A percentile compares a stretch with the other conserved stretches of the same genome.
These are phyloP conservation scores for Galendromus occidentalis DNA, from an alignment of 1,140 invertebrate species.

Conservation along the genomic window DNA sequence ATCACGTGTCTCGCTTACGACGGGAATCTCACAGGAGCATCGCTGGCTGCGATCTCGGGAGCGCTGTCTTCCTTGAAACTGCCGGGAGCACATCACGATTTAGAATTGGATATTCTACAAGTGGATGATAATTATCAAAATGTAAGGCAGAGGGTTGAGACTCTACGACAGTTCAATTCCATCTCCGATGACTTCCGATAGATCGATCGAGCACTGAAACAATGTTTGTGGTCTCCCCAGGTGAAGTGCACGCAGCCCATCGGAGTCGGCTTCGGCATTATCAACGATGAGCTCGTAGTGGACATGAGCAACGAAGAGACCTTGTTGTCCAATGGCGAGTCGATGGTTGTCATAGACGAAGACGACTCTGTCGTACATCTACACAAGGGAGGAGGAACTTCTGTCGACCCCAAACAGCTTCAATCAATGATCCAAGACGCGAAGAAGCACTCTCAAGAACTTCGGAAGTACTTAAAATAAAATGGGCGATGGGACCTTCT, in stretches of 20 bases:
- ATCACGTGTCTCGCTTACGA: background rate
- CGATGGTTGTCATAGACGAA: background rate
- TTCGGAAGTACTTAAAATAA: too few species aligned
- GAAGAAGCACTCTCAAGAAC: too few species aligned
- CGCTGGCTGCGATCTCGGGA: background rate
- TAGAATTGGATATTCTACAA: background rate
- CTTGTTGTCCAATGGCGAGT: background rate
- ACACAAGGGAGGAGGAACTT: background rate
- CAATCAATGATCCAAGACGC: too few species aligned
- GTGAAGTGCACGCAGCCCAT: background rate
- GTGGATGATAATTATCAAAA: background rate
- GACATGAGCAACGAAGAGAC: slow-evolving; percentile 2
- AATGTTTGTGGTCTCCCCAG: too few species aligned
- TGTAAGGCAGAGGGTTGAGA: too few species aligned
- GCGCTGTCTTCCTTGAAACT: background rate
- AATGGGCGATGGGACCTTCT: too few species aligned
- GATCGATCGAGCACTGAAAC: too few species aligned
- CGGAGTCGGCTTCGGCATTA: background rate
- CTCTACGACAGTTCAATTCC: too few species aligned
- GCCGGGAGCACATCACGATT: background rate
- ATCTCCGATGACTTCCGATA: too few species aligned
- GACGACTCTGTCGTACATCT: background rate
- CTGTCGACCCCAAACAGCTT: too few species aligned
- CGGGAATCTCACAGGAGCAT: background rate
- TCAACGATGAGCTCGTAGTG: background rate